A percentile compares a stretch with the other conserved stretches of the same genome.
phyloP scores from a whole-genome alignment of 2,888 invertebrate species.

The Lithophane ornitopus region DNA sequence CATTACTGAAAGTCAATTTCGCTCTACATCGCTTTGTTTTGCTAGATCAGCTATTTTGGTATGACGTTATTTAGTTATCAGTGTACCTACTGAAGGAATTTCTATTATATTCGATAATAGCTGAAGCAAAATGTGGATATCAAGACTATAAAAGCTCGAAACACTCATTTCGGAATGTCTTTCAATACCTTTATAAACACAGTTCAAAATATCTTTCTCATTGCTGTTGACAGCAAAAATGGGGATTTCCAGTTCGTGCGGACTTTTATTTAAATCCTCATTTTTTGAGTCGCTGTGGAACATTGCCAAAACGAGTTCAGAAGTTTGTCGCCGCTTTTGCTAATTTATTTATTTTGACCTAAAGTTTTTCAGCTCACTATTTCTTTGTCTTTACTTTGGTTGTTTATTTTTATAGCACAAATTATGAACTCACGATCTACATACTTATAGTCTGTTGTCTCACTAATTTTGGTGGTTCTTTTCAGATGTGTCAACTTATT shows the following conservation, averaged over 20 bases:
- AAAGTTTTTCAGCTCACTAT: constrained; percentile 26
- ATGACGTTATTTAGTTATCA: not conserved
- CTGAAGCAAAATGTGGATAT: not conserved
- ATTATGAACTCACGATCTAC: not conserved
- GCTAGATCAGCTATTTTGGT: constrained; percentile 37
- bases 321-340: constrained; percentile 33
- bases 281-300: constrained; percentile 57
- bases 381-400: constrained; percentile 24
- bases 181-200: not conserved
- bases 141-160: not conserved
- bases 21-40: constrained; percentile 35
- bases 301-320: constrained; percentile 55
- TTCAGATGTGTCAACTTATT: constrained; percentile 77
- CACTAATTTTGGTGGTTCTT: constrained; percentile 30
- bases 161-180: not conserved
- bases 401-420: constrained; percentile 28
- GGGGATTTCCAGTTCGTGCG: constrained; percentile 15
- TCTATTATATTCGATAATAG: constrained; percentile 4
- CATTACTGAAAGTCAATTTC: constrained; percentile 31
- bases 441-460: not conserved
- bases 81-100: constrained; percentile 8
- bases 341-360: constrained; percentile 50
- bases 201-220: constrained; percentile 6
- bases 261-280: constrained; percentile 41
- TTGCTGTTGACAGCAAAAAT: constrained; percentile 25